A percentile compares a stretch with the other conserved stretches of the same genome.
Conservation (phyloP, 2,797 vertebrate genomes). For the Alcedo atthis region DNA sequence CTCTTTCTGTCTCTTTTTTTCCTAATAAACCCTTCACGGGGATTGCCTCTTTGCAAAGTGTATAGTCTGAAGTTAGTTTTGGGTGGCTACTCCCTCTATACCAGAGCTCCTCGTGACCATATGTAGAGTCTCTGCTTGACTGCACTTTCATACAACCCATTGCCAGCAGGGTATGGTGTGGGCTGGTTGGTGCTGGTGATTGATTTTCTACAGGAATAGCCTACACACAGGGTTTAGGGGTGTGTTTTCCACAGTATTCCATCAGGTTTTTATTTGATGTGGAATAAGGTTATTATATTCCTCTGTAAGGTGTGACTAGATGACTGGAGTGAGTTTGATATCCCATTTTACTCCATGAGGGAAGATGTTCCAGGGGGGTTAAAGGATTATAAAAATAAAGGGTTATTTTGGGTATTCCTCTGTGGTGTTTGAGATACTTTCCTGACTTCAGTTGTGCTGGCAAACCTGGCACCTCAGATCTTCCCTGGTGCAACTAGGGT, state of each 20-base stretch:
- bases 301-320: rapidly evolving
- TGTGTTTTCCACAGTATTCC: neutral
- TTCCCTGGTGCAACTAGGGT: neutral
- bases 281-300: neutral
- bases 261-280: neutral
- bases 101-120: slow-evolving; percentile 47
- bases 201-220: neutral
- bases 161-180: neutral
- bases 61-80: slow-evolving; percentile 63
- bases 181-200: neutral
- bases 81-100: slow-evolving; percentile 56
- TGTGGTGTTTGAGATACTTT: neutral
- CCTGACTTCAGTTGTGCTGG: neutral
- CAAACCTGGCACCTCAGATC: neutral
- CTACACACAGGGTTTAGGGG: too few species aligned
- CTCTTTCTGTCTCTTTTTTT: neutral
- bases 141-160: slow-evolving; percentile 27
- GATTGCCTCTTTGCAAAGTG: slow-evolving; percentile 64
- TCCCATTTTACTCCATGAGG: neutral
- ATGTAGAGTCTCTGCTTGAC: slow-evolving; percentile 46
- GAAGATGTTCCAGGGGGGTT: neutral
- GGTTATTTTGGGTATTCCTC: neutral
- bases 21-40: slow-evolving; percentile 40
- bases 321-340: neutral
- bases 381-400: neutral